A percentile compares a stretch with the other conserved stretches of the same genome.
phyloP scores from a whole-genome alignment of 1,140 invertebrate species.

The Anastrepha obliqua region DNA sequence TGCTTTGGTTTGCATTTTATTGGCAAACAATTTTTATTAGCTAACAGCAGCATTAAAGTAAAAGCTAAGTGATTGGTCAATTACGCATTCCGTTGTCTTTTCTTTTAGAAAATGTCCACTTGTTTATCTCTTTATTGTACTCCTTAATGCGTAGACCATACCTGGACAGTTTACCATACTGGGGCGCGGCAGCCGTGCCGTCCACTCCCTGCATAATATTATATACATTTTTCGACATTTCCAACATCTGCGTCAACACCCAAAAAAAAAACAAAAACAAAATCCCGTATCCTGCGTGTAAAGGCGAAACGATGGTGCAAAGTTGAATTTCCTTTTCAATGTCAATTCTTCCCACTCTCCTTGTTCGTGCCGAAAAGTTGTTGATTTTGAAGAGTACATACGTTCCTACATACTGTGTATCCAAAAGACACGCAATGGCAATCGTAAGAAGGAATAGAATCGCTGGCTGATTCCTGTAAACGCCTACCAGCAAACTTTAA shows the following conservation, averaged over 20 bases:
- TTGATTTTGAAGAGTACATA: not conserved
- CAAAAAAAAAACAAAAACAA: not conserved
- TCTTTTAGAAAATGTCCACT: too few species aligned
- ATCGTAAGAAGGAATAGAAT: not conserved
- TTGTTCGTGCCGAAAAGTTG: not conserved
- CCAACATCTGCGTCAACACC: not conserved
- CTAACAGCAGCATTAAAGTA: too few species aligned
- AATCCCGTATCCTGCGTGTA: not conserved
- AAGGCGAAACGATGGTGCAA: not conserved
- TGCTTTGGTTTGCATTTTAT: too few species aligned
- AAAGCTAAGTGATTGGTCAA: too few species aligned
- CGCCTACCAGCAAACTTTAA: not conserved
- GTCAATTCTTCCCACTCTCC: not conserved
- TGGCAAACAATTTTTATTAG: too few species aligned
- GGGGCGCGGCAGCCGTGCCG: not conserved
- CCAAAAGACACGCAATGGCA: not conserved
- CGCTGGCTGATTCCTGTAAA: not conserved
- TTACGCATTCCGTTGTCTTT: too few species aligned
- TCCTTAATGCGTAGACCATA: too few species aligned
- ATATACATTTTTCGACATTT: not conserved
- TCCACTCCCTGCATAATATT: not conserved
- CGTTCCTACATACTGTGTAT: not conserved
- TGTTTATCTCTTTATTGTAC: too few species aligned
- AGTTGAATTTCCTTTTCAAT: conserved; percentile 42
- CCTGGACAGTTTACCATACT: not conserved